Evolutionary conservation across 2,113 vertebrate genomes (phyloP), one percentile per base, ranked within the genome.

Genomic region (Echinops telfairi): DNA sequence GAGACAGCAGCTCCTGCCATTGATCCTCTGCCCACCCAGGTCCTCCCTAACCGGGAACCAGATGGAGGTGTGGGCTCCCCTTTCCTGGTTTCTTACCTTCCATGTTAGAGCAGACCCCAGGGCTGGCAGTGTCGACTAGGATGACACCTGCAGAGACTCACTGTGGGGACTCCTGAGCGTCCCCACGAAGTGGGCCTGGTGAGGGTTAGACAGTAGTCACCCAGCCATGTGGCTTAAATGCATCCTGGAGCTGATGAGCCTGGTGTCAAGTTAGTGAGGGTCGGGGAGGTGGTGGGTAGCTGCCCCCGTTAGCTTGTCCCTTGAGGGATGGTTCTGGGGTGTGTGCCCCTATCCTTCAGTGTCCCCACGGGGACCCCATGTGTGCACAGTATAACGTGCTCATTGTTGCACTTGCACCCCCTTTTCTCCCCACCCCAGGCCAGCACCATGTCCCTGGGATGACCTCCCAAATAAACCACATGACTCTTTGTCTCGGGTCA

Each of bases 1-100:
- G 53, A 92, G 15, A 25, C 27, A 71, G 64, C 11, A 38, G n/a
- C 38, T 20, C 10, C 0, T 53, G 38, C 43, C 12, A 0, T 8
- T 11, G 91, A 17, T 31, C 15, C 20, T 27, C 36, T 10, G 4
- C 27, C 36, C 4, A 2, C 0, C 1, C 17, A 6, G 1, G 9
- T 25, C 27, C 40, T 68, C 82, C 40, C 33, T 16, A 33, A 16
- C 62, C 78, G 73, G n/a, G 23, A 12, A 64, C 43, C 0, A 1
- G 2, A 22, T 10, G 38, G 57, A 57, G 38, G 36, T 3, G 1
- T 66, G 75, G 22, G 10, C 6, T 33, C 0, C 53, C 38, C 0
- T 10, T 11, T 6, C 53, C 1, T 4, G 16, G 14, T n/a, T 75
- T 73, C 38, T 79, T 23, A 25, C 36, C 47, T n/a, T 29, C 19